These are phyloP conservation scores for Heliconius ethilla DNA, from an alignment of 2,888 invertebrate species.

Conservation along the genomic window DNA sequence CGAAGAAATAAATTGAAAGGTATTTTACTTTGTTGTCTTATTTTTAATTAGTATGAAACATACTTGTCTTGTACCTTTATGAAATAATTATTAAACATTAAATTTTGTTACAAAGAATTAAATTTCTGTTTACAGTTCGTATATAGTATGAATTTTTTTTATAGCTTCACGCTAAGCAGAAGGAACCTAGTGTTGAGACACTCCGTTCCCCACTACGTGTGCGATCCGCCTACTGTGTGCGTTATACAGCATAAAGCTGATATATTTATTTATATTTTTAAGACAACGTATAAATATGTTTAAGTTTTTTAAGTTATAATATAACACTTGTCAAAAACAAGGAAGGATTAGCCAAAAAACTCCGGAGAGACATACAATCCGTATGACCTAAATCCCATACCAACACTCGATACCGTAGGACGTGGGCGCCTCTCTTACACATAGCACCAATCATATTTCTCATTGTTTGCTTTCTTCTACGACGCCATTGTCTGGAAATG, in stretches of 20 bases:
- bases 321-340: background rate
- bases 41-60: slow-evolving; percentile 12
- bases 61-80: slow-evolving; percentile 1
- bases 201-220: too few relatives aligned
- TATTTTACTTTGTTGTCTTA: slow-evolving; percentile 7
- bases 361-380: slow-evolving; percentile 29
- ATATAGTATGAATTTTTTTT: background rate
- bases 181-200: too few relatives aligned
- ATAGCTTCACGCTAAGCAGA: too few relatives aligned
- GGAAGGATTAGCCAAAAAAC: slow-evolving; percentile 28
- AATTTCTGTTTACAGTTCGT: background rate
- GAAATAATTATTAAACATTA: background rate
- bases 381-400: slow-evolving; percentile 46
- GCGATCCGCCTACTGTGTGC: too few relatives aligned
- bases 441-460: slow-evolving; percentile 69
- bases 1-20: background rate
- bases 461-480: slow-evolving; percentile 70
- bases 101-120: background rate
- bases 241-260: too few relatives aligned
- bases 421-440: slow-evolving; percentile 52
- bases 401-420: slow-evolving; percentile 46
- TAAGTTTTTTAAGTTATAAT: background rate
- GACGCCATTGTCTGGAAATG: slow-evolving; percentile 52
- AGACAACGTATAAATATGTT: too few relatives aligned
- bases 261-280: too few relatives aligned